Conservation (phyloP, 2,888 invertebrate genomes). For the Chrysotoxum bicinctum region DNA sequence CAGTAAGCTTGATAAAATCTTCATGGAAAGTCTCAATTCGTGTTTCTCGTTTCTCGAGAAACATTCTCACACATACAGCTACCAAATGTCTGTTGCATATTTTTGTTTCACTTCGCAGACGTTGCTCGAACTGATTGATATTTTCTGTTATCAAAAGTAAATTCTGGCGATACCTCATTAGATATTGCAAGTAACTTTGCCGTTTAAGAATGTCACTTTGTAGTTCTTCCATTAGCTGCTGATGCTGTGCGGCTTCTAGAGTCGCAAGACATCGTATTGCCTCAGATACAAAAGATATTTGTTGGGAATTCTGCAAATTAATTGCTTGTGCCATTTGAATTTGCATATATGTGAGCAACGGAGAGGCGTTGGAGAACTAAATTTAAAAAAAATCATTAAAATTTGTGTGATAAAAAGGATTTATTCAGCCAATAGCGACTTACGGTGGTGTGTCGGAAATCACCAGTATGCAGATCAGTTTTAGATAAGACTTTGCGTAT, state of each 20-base stretch:
- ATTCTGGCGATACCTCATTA: slow-evolving; percentile 90
- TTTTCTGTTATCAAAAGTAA: slow-evolving; percentile 89
- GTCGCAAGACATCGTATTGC: slow-evolving; percentile 89
- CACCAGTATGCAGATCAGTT: slow-evolving; percentile 89
- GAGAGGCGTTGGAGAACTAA: slow-evolving; percentile 78
- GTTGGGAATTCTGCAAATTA: slow-evolving; percentile 89
- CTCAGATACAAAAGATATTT: slow-evolving; percentile 91
- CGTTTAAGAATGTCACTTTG: slow-evolving; percentile 89
- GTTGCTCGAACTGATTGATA: slow-evolving; percentile 85
- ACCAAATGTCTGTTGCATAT: slow-evolving; percentile 89
- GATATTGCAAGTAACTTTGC: slow-evolving; percentile 91
- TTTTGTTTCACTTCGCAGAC: slow-evolving; percentile 87
- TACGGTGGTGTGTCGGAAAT: slow-evolving; percentile 84
- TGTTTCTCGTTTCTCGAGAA: slow-evolving; percentile 89
- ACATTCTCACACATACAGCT: slow-evolving; percentile 89
- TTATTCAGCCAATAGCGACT: slow-evolving; percentile 57
- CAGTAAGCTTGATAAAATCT: slow-evolving; percentile 89
- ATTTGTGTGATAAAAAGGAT: background rate
- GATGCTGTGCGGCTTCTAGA: slow-evolving; percentile 87
- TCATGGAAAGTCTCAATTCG: slow-evolving; percentile 88
- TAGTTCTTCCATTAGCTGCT: slow-evolving; percentile 88
- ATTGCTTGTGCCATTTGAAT: slow-evolving; percentile 92
- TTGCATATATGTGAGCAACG: slow-evolving; percentile 86
- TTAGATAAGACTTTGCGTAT: slow-evolving; percentile 94
- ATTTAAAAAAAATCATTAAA: slow-evolving; percentile 34